phyloP scores from a whole-genome alignment of 2,797 vertebrate genomes.

The Lepilemur ruficaudatus region DNA sequence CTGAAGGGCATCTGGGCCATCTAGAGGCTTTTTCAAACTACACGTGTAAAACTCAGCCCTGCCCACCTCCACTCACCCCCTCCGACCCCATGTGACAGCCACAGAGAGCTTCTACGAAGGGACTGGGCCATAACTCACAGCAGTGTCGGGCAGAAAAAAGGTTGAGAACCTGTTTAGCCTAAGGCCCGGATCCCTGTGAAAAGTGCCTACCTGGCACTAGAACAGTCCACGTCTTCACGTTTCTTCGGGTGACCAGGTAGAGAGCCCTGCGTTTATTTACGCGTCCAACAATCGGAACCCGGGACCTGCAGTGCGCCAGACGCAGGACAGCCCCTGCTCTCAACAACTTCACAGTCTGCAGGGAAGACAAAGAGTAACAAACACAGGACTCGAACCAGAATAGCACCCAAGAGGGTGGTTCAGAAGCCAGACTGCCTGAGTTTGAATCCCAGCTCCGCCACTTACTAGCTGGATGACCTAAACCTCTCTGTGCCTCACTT shows the following conservation, averaged over 20 bases:
- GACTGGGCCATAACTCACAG: too few species aligned
- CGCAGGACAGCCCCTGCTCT: neutral
- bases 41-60: neutral
- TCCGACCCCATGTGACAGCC: neutral
- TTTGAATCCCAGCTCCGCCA: neutral
- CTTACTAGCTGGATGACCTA: neutral
- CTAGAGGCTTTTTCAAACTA: neutral
- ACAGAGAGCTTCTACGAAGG: neutral
- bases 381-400: neutral
- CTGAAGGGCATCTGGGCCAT: neutral
- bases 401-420: neutral
- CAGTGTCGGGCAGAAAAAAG: neutral
- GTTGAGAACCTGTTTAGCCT: neutral
- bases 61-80: fast-evolving
- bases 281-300: neutral
- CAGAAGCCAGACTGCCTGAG: neutral
- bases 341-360: neutral
- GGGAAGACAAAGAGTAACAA: neutral
- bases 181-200: neutral
- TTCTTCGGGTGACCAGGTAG: neutral
- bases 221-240: neutral
- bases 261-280: neutral
- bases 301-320: neutral
- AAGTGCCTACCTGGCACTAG: neutral
- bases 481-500: neutral